Conservation (phyloP, 2,113 vertebrate genomes). For the Labeo rohita region DNA sequence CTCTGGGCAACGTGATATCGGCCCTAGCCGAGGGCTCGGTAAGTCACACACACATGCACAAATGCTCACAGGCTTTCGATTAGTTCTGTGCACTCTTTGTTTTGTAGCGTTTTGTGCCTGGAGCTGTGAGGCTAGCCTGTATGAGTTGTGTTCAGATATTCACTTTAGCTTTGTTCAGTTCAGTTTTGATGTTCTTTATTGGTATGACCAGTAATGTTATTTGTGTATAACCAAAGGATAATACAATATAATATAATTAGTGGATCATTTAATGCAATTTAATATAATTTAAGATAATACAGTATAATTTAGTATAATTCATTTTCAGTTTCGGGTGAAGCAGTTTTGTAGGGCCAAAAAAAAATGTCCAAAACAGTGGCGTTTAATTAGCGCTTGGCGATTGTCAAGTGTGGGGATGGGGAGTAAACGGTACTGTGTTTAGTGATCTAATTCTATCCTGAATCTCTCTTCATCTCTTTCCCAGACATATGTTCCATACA, state of each 20-base stretch:
- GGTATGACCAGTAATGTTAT: background rate
- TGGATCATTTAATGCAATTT: background rate
- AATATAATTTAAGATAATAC: background rate
- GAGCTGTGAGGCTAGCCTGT: background rate
- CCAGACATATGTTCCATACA: slow-evolving; percentile 93
- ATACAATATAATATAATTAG: too few species aligned
- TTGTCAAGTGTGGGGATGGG: background rate
- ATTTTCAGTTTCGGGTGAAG: background rate
- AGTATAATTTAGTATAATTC: background rate
- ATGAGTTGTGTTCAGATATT: background rate
- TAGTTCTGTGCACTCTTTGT: slow-evolving; percentile 22
- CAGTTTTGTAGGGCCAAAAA: background rate
- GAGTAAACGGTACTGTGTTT: background rate
- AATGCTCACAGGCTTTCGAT: background rate
- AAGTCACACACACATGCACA: slow-evolving; percentile 62
- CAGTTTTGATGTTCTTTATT: background rate
- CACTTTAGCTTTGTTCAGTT: background rate
- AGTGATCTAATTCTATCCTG: background rate
- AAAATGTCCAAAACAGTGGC: background rate
- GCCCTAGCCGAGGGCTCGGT: slow-evolving; percentile 94
- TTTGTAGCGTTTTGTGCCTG: background rate
- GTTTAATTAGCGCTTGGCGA: background rate
- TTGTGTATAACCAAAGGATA: background rate
- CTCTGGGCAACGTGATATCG: slow-evolving; percentile 96
- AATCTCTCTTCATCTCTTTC: slow-evolving; percentile 8